phyloP scores from a whole-genome alignment of 2,888 invertebrate species.

The Aspidiotus destructor region DNA sequence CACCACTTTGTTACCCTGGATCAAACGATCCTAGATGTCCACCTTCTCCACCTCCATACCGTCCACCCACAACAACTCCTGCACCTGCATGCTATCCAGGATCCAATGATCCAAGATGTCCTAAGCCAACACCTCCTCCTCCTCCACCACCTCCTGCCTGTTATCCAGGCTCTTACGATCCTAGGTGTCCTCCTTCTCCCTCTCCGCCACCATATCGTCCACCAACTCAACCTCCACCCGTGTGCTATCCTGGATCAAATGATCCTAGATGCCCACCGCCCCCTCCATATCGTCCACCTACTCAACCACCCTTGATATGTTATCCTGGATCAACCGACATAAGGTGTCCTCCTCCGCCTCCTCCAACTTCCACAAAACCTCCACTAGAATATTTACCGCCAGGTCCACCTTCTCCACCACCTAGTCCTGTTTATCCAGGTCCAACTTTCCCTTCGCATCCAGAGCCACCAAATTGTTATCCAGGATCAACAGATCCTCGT shows the following conservation, averaged over 20 bases:
- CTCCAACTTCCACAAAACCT: conserved; percentile 12
- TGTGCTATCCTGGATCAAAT: conserved; percentile 41
- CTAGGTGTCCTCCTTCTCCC: conserved; percentile 38
- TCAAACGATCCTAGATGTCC: conserved; percentile 41
- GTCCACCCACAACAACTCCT: conserved; percentile 35
- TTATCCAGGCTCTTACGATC: conserved; percentile 36
- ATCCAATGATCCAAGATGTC: conserved; percentile 40
- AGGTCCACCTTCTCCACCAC: conserved; percentile 38
- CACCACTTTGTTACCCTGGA: conserved; percentile 41
- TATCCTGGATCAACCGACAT: conserved; percentile 41
- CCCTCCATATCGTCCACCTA: conserved; percentile 34
- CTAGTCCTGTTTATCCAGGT: conserved; percentile 39
- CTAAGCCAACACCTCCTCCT: conserved; percentile 33
- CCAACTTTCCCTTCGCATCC: conserved; percentile 30
- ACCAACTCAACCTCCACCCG: conserved; percentile 37
- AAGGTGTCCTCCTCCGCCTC: conserved; percentile 39
- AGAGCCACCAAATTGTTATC: conserved; percentile 39
- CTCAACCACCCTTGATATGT: conserved; percentile 38
- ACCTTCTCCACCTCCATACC: conserved; percentile 36
- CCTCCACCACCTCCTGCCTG: conserved; percentile 32
- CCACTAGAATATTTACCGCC: conserved; percentile 36
- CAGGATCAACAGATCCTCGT: conserved; percentile 41
- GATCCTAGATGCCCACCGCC: conserved; percentile 41
- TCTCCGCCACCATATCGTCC: conserved; percentile 39
- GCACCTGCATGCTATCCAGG: conserved; percentile 40